phyloP scores from a whole-genome alignment of 2,113 vertebrate genomes.

The Aptenodytes forsteri region DNA sequence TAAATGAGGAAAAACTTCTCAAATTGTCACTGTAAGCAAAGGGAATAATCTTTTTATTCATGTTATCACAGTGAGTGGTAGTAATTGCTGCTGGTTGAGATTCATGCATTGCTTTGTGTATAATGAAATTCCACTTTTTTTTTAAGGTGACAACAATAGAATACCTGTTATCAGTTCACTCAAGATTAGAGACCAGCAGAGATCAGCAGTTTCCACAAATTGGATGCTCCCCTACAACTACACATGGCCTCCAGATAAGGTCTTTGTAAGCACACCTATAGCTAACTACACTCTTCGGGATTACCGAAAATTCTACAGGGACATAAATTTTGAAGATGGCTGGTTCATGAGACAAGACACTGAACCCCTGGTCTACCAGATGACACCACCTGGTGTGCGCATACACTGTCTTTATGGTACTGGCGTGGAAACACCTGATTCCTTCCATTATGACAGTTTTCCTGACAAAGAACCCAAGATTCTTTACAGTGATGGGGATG shows the following conservation, averaged over 20 bases:
- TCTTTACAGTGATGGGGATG: slow-evolving; percentile 83
- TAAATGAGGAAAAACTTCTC: background rate
- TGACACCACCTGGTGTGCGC: slow-evolving; percentile 82
- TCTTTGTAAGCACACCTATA: slow-evolving; percentile 85
- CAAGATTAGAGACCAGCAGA: slow-evolving; percentile 93
- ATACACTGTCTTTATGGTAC: slow-evolving; percentile 92
- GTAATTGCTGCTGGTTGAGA: background rate
- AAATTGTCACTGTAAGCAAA: background rate
- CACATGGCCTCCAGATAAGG: slow-evolving; percentile 85
- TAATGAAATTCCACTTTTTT: background rate
- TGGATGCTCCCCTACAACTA: slow-evolving; percentile 93
- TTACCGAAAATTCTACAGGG: slow-evolving; percentile 84
- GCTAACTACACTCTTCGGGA: slow-evolving; percentile 91
- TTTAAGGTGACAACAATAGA: slow-evolving; percentile 91
- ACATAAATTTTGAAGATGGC: slow-evolving; percentile 87
- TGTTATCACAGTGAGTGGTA: background rate
- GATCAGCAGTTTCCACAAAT: slow-evolving; percentile 88
- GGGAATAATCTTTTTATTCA: background rate
- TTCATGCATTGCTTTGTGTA: background rate
- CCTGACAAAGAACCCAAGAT: slow-evolving; percentile 90
- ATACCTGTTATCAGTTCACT: slow-evolving; percentile 91
- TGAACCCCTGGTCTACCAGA: slow-evolving; percentile 77
- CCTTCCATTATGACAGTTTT: slow-evolving; percentile 86
- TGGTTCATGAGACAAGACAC: slow-evolving; percentile 93
- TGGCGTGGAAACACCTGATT: slow-evolving; percentile 80